Base-by-base conservation (phyloP, 1,140 invertebrate genomes). In the Drosophila arawakana region DNA sequence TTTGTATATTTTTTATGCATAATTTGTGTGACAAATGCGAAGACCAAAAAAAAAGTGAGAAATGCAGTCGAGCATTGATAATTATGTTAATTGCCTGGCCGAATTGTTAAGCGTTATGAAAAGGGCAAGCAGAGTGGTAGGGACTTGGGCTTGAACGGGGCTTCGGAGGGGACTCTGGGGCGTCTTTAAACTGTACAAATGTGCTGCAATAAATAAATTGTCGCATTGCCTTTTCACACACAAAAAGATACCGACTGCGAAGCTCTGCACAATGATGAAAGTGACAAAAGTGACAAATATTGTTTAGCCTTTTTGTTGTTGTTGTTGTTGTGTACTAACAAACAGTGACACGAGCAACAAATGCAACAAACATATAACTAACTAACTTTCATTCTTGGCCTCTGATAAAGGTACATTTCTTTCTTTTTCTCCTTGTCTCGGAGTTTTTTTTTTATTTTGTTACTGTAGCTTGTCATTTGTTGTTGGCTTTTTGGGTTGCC, bases 1-100 rank as follows among this genome's bases (percentile, higher is more conserved):
- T 13, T 37, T 25, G 1, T 30, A 39, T 39, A 18, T 66, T 74
- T 63, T 73, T 72, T 79, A 79, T 86, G 83, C 83, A 88, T 88
- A 88, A 86, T 86, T 86, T 76, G 68, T 82, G 73, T 86, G 82
- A 86, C 82, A 85, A 85, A 85, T 85, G 81, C 44, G 65, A 35
- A 43, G 35, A 50, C 43, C 21, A 55, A 58, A 43, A 55, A 55
- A 52, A 49, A 50, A 52, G 79, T 81, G 82, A 79, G 77, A 85
- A 86, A 76, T 84, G 76, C 67, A 81, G 75, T 68, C 61, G 58
- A 73, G 76, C 80, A 85, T 88, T 88, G 80, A 86, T 88, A 86
- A 86, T 86, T 88, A 88, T 86, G 76, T 79, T 86, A 86, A 86
- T 86, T 86, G 82, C 75, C 50, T 54, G 49, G 15, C 57, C 57